Conservation (phyloP, 2,797 vertebrate genomes). For the Lepilemur ruficaudatus region DNA sequence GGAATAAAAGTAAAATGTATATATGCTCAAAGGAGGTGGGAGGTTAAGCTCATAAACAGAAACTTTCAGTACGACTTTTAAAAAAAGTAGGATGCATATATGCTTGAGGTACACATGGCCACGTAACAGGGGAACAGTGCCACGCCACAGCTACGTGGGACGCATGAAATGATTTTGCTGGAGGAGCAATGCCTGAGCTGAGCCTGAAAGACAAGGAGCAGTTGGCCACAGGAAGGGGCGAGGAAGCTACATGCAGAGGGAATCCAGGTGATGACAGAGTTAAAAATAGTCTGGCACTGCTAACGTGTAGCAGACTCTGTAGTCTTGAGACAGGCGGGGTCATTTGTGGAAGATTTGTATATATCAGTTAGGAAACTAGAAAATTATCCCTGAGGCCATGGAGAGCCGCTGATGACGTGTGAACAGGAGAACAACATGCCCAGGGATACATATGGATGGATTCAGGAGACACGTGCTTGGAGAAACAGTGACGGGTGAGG, state of each 20-base stretch:
- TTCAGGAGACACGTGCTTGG: background rate
- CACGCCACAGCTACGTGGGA: background rate
- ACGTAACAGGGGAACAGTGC: background rate
- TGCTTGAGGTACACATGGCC: background rate
- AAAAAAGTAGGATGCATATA: too few relatives aligned
- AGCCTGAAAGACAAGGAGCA: background rate
- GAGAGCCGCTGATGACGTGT: background rate
- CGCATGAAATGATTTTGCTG: rapidly evolving
- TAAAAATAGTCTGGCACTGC: background rate
- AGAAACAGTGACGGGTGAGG: background rate
- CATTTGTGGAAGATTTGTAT: background rate
- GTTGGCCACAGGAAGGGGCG: background rate
- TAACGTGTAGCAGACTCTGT: rapidly evolving
- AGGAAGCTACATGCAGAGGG: too few relatives aligned
- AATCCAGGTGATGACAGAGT: background rate
- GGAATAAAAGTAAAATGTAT: too few relatives aligned
- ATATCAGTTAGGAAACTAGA: rapidly evolving
- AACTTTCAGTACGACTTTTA: background rate
- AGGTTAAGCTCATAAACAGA: background rate
- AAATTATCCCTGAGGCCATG: too few relatives aligned
- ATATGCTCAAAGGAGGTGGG: background rate
- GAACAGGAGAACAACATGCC: background rate
- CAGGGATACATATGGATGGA: background rate
- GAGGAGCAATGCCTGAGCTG: background rate
- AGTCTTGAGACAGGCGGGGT: background rate